These are phyloP conservation scores for Bagarius yarrelli DNA, from an alignment of 2,113 vertebrate genomes.

Conservation along the genomic window DNA sequence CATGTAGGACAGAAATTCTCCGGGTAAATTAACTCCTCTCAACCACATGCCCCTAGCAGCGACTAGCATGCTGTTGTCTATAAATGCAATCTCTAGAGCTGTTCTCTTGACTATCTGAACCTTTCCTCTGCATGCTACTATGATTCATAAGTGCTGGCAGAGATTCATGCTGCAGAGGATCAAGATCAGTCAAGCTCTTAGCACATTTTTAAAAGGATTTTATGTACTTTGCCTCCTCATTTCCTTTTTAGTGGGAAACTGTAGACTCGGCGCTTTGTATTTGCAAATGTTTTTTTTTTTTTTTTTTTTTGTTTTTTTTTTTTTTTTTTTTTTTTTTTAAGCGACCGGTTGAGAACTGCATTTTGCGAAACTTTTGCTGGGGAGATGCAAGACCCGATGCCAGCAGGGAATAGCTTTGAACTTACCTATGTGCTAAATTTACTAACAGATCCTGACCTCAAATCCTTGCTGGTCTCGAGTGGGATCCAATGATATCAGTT, in stretches of 20 bases:
- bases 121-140: conserved; percentile 9
- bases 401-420: neutral
- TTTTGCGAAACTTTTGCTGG: neutral
- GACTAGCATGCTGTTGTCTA: neutral
- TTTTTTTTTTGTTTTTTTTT: neutral
- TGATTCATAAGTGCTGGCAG: conserved; percentile 27
- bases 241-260: conserved; percentile 1
- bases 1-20: conserved; percentile 18
- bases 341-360: neutral
- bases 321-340: no score
- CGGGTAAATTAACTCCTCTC: neutral
- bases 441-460: neutral
- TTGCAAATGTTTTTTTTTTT: neutral
- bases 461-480: no score
- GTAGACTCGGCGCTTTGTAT: neutral
- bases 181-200: conserved; percentile 7
- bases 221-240: conserved; percentile 11
- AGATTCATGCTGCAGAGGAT: conserved; percentile 18
- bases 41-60: neutral
- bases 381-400: neutral
- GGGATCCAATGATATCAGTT: no score
- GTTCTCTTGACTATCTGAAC: conserved; percentile 18
- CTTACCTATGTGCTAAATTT: conserved; percentile 1
- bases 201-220: conserved; percentile 21
- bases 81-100: neutral